Base-by-base conservation (phyloP, 2,113 vertebrate genomes). In the Aramus guarauna region DNA sequence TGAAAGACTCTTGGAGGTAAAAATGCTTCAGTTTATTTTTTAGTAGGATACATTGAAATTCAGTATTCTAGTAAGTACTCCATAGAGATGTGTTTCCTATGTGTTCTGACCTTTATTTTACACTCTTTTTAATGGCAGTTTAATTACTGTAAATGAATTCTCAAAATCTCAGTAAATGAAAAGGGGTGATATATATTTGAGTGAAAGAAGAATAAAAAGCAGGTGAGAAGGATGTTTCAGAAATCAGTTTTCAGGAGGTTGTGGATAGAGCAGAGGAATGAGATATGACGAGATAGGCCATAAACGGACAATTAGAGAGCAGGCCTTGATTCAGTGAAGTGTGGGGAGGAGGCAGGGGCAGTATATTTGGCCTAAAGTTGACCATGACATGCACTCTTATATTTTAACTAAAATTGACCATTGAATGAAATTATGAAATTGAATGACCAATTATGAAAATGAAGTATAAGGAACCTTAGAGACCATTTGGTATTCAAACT, bases 171-270 rank as follows among this genome's bases (percentile, higher is more conserved):
- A 47, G 34, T 52, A 77, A 71, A 77, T 45, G 13, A 47, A 81
- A 64, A 47, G 4, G 4, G 24, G 9, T 32, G 9, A n/a, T 47
- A 39, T 18, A 22, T 24, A 68, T 26, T 22, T 0, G 0, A 26
- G 14, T n/a, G 26, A 62, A 47, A 85, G 27, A 62, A 64, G 22
- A 72, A 37, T 5, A 75, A 9, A 69, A 64, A 64, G 5, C 9
- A 71, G 39, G 22, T 24, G n/a, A 71, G 29, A 63, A 55, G 37
- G 15, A 24, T 36, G 23, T 23, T 60, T 62, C 39, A 69, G 63
- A 59, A 63, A 52, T 37, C 10, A 45, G 5, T 27, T 50, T 15
- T 24, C 26, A 32, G 47, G n/a, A 50, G 13, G 16, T 15, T 68
- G 24, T 13, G 12, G 17, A 22, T 32, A 30, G 16, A 78, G 9